A percentile compares a stretch with the other conserved stretches of the same genome.
Conservation (phyloP, 1,140 invertebrate genomes). For the Oncopeltus fasciatus region DNA sequence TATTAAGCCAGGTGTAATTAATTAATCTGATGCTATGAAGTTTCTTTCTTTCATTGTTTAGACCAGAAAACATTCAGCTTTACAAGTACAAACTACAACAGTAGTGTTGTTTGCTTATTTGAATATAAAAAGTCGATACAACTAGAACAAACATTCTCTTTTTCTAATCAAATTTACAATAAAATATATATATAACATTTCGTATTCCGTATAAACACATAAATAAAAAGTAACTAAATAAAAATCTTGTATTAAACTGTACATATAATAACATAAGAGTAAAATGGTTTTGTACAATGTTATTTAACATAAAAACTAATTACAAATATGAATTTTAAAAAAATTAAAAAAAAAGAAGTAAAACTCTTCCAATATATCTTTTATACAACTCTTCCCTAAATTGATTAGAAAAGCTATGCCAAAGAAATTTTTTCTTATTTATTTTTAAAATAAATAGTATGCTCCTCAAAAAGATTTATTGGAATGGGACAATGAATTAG, state of each 20-base stretch:
- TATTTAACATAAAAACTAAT: slow-evolving; percentile 9
- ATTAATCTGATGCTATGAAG: too few species aligned
- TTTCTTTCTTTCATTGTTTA: not conserved
- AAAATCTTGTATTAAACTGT: slow-evolving; percentile 17
- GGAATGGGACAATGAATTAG: not conserved
- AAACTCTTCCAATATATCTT: not conserved
- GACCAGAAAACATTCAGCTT: slow-evolving; percentile 15
- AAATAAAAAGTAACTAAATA: slow-evolving; percentile 20
- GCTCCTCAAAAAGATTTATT: not conserved
- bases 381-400: slow-evolving; percentile 1
- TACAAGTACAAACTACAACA: slow-evolving; percentile 1
- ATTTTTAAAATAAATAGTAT: slow-evolving; percentile 7
- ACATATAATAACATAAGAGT: slow-evolving; percentile 14
- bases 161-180: slow-evolving; percentile 20
- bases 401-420: not conserved
- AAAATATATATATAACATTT: slow-evolving; percentile 19
- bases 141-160: slow-evolving; percentile 8
- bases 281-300: slow-evolving; percentile 21
- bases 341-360: too few species aligned
- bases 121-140: slow-evolving; percentile 1
- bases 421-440: not conserved
- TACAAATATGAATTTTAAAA: too few species aligned
- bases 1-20: too few species aligned
- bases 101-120: not conserved
- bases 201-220: slow-evolving; percentile 20